Evolutionary conservation across 2,113 vertebrate species (phyloP).

Genomic region (Vidua chalybeata): DNA sequence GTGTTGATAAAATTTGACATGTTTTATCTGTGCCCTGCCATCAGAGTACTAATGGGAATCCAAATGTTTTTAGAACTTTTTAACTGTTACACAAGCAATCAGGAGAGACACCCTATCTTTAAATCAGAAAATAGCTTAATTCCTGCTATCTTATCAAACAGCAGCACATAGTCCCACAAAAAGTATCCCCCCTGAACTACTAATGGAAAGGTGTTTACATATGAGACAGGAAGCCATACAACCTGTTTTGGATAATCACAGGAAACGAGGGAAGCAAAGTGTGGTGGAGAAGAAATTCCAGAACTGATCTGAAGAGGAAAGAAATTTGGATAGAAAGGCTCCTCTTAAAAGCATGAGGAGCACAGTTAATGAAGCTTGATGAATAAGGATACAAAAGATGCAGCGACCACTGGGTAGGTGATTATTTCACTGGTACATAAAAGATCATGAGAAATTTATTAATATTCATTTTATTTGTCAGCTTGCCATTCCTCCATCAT

Average conservation of each 20-base stretch:
- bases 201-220: conserved; percentile 62
- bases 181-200: not conserved
- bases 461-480: not conserved
- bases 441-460: not conserved
- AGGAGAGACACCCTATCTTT: conserved; percentile 49
- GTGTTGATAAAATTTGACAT: conserved; percentile 40
- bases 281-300: not conserved
- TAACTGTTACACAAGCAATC: conserved; percentile 40
- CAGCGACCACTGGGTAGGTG: not conserved
- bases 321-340: not conserved
- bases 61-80: conserved; percentile 66
- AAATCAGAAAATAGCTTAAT: conserved; percentile 68
- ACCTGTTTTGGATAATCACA: not conserved
- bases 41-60: conserved; percentile 62
- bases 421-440: not conserved
- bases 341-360: not conserved
- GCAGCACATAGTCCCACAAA: conserved; percentile 30
- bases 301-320: not conserved
- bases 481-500: not conserved
- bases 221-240: not conserved
- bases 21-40: conserved; percentile 54
- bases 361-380: not conserved
- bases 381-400: not conserved
- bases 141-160: conserved; percentile 60
- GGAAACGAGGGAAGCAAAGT: not conserved